Conservation (phyloP, 2,797 vertebrate species). For the Acanthopagrus latus region DNA sequence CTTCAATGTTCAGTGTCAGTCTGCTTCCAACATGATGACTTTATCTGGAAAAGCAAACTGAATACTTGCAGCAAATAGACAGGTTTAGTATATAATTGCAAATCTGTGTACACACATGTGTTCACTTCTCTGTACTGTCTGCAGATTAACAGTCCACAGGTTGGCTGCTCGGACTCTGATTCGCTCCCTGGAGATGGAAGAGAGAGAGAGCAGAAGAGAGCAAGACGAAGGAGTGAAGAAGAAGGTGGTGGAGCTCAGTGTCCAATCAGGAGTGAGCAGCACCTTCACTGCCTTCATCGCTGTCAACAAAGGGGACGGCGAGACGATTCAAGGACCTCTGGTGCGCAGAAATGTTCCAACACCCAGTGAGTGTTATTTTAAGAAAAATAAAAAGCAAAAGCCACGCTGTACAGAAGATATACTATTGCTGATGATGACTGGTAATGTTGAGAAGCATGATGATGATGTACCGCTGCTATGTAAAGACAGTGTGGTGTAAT, state of each 20-base stretch:
- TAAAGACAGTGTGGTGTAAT: no score
- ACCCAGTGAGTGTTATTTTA: constrained; percentile 52
- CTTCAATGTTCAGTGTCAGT: no score
- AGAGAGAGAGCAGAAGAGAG: not conserved
- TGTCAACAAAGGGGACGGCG: constrained; percentile 74
- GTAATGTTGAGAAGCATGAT: not conserved
- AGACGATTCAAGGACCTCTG: constrained; percentile 76
- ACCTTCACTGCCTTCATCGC: constrained; percentile 86
- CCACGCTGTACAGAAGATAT: no score
- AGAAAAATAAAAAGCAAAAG: no score
- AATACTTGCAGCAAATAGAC: no score
- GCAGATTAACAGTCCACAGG: constrained; percentile 83
- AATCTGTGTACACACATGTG: no score
- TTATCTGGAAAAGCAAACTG: no score
- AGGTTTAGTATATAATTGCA: no score
- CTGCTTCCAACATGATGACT: no score
- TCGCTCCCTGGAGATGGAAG: constrained; percentile 77
- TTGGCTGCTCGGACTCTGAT: constrained; percentile 84
- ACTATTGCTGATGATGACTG: not conserved
- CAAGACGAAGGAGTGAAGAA: constrained; percentile 53
- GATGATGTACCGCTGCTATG: no score
- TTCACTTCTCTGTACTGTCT: not conserved
- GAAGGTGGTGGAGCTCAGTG: constrained; percentile 83
- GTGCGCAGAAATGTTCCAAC: constrained; percentile 64
- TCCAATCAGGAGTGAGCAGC: constrained; percentile 87